phyloP scores from a whole-genome alignment of 1,140 invertebrate species.

The Alviniconcha marisindica region DNA sequence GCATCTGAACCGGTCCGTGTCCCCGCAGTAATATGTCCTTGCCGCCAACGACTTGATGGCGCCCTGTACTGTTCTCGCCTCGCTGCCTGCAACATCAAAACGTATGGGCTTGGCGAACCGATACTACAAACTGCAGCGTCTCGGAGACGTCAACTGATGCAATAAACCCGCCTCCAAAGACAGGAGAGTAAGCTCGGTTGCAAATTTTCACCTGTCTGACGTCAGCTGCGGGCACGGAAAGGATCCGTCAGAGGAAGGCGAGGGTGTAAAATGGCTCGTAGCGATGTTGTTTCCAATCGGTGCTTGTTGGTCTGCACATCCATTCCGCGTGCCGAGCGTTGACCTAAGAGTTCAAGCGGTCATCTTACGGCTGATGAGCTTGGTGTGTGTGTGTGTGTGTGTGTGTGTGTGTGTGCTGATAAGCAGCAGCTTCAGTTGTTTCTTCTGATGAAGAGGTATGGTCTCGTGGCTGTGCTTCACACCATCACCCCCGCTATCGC shows the following conservation, averaged over 20 bases:
- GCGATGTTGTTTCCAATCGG: constrained; percentile 3
- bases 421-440: too few relatives aligned
- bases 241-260: not conserved
- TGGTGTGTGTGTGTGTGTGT: too few relatives aligned
- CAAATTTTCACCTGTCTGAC: constrained; percentile 12
- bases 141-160: constrained; percentile 19
- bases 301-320: not conserved
- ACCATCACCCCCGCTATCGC: not conserved
- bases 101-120: not conserved
- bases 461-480: not conserved
- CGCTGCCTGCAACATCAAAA: not conserved
- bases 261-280: not conserved
- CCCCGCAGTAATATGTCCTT: not conserved
- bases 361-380: too few relatives aligned
- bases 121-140: constrained; percentile 21
- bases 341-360: too few relatives aligned
- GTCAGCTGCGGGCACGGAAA: not conserved
- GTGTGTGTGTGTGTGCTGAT: too few relatives aligned
- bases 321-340: constrained; percentile 11
- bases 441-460: too few relatives aligned
- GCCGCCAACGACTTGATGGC: not conserved
- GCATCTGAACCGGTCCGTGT: not conserved
- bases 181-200: constrained; percentile 25
- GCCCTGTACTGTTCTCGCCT: not conserved
- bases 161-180: constrained; percentile 29